Evolutionary conservation across 2,113 vertebrate genomes (phyloP).

Genomic region (Oreocharis arfaki): DNA sequence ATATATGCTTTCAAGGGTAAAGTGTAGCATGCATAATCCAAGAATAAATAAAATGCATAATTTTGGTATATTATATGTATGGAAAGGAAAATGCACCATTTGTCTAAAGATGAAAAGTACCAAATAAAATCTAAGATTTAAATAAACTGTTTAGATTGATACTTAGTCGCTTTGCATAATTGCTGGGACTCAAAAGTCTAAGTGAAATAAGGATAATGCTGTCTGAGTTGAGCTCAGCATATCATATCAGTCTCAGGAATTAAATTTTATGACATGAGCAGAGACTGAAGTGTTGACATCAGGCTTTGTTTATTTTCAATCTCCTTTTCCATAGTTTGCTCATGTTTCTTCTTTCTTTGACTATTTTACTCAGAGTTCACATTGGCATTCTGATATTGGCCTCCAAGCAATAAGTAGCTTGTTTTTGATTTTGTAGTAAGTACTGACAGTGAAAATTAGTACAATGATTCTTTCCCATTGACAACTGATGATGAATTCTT

Average conservation of each 20-base stretch:
- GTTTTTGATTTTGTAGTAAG: background rate
- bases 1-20: background rate
- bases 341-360: background rate
- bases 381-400: background rate
- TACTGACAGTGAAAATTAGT: background rate
- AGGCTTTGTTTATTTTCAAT: background rate
- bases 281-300: background rate
- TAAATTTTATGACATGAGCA: background rate
- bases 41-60: background rate
- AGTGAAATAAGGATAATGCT: background rate
- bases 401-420: background rate
- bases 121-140: background rate
- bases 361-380: background rate
- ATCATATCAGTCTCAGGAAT: background rate
- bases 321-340: background rate
- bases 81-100: background rate
- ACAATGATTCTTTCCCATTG: background rate
- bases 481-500: background rate
- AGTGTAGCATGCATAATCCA: background rate
- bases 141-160: background rate
- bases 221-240: background rate
- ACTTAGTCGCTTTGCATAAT: background rate
- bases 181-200: background rate
- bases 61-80: background rate
- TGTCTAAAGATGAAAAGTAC: background rate